A percentile compares a stretch with the other conserved stretches of the same genome.
Conservation (phyloP, 1,140 invertebrate genomes). For the Dendroctonus ponderosae region DNA sequence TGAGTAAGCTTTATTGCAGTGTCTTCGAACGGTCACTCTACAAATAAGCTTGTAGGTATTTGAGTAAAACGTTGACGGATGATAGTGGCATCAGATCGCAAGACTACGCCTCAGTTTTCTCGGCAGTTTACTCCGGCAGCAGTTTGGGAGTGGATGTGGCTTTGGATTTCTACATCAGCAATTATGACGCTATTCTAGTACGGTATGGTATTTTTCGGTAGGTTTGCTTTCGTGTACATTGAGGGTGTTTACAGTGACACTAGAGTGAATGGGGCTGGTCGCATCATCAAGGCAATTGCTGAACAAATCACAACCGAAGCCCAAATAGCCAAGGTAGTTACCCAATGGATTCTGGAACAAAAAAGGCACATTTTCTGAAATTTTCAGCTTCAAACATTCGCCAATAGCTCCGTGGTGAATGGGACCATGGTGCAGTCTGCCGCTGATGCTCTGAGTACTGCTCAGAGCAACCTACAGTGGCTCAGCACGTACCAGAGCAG, state of each 20-base stretch:
- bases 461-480: slow-evolving; percentile 19
- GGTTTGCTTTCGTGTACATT: not conserved
- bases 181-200: slow-evolving; percentile 7
- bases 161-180: slow-evolving; percentile 52
- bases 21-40: not conserved
- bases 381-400: slow-evolving; percentile 19
- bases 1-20: slow-evolving; percentile 17
- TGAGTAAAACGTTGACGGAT: slow-evolving; percentile 20
- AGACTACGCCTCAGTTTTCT: slow-evolving; percentile 50
- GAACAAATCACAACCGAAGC: slow-evolving; percentile 19
- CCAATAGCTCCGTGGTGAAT: not conserved
- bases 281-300: slow-evolving; percentile 26
- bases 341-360: not conserved
- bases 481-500: slow-evolving; percentile 9
- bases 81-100: slow-evolving; percentile 51
- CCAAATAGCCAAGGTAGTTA: slow-evolving; percentile 20
- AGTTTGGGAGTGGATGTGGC: slow-evolving; percentile 51
- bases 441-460: slow-evolving; percentile 1
- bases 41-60: slow-evolving; percentile 16
- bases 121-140: slow-evolving; percentile 50
- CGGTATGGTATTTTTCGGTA: slow-evolving; percentile 1
- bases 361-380: not conserved
- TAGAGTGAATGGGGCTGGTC: slow-evolving; percentile 24
- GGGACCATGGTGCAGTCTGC: slow-evolving; percentile 14
- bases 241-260: slow-evolving; percentile 5